These are phyloP conservation scores for Phalacrocorax brasilianus DNA, from an alignment of 2,113 vertebrate species.

Conservation along the genomic window DNA sequence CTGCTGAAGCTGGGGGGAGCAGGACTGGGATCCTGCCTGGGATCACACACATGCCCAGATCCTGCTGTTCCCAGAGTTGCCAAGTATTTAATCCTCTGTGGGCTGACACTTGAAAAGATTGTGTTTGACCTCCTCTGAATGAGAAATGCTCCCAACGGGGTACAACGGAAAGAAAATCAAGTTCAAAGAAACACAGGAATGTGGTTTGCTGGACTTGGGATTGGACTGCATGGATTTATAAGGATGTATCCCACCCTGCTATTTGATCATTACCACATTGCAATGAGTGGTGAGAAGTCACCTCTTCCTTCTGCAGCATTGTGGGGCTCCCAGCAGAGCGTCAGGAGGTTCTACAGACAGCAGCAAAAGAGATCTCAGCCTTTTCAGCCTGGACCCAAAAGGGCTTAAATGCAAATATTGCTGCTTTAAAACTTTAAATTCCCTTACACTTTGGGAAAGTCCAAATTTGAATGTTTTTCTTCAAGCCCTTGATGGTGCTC, in stretches of 20 bases:
- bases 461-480: background rate
- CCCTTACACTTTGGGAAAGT: background rate
- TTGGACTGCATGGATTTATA: background rate
- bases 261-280: background rate
- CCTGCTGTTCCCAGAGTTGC: background rate
- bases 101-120: background rate
- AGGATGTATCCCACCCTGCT: background rate
- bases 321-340: background rate
- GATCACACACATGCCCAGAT: background rate
- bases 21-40: background rate
- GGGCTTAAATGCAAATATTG: background rate
- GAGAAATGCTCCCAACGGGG: background rate
- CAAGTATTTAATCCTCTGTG: background rate
- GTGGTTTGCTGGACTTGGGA: background rate
- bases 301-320: background rate
- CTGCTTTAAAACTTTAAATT: background rate
- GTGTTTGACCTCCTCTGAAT: background rate
- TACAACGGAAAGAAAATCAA: background rate
- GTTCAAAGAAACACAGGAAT: constrained; percentile 23
- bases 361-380: background rate
- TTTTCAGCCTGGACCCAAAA: background rate
- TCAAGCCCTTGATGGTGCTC: background rate
- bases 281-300: background rate
- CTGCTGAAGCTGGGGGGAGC: background rate
- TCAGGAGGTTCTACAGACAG: background rate